Conservation (phyloP, 2,888 invertebrate species). For the Melikaiella ostensackeni region DNA sequence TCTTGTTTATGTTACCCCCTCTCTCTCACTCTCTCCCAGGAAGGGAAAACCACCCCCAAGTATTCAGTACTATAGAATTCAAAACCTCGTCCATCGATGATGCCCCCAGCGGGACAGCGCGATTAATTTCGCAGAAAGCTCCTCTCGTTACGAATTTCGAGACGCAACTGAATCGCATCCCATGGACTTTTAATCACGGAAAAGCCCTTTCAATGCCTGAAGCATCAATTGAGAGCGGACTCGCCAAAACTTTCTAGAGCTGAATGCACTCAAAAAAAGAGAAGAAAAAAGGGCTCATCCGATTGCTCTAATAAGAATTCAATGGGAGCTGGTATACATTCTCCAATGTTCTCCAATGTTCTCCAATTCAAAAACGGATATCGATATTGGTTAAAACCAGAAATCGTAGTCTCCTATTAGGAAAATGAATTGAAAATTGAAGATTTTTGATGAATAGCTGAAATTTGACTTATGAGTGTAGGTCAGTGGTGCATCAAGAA, state of each 20-base stretch:
- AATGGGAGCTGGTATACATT: not conserved
- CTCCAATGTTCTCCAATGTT: not conserved
- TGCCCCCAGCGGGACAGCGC: conserved; percentile 25
- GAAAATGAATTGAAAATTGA: not conserved
- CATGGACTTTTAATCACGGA: conserved; percentile 29
- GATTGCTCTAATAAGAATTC: conserved; percentile 26
- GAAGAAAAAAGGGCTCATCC: not conserved
- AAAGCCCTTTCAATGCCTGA: conserved; percentile 24
- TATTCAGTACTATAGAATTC: conserved; percentile 13
- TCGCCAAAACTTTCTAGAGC: conserved; percentile 6
- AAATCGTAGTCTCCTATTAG: not conserved
- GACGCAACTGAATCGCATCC: conserved; percentile 23
- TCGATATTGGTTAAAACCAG: not conserved
- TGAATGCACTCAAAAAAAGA: not conserved
- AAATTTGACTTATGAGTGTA: not conserved
- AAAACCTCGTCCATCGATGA: conserved; percentile 23
- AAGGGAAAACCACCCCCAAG: conserved; percentile 1
- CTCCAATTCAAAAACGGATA: not conserved
- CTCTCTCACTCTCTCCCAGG: not conserved
- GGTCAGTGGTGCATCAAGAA: no score
- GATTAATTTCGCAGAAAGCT: conserved; percentile 38
- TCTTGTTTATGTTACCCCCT: conserved; percentile 29
- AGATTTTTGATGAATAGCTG: not conserved
- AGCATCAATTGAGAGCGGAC: conserved; percentile 2
- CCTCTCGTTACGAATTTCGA: conserved; percentile 17